Evolutionary conservation across 2,797 vertebrate species (phyloP), one percentile per base, ranked within the genome.

Genomic region (Siniperca scherzeri): DNA sequence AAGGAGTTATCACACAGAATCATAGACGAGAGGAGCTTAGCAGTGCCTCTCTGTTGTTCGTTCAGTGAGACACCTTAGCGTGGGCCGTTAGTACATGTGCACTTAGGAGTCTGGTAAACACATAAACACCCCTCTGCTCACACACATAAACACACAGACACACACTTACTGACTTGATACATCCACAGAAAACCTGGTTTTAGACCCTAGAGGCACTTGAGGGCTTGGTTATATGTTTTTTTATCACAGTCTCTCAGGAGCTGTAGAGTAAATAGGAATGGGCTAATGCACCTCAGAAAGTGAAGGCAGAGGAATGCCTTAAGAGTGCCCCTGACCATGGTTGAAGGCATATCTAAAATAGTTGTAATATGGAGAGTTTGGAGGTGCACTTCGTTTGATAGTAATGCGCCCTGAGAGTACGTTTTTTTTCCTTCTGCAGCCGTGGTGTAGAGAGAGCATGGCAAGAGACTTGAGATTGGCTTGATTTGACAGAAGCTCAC

Each of bases 211-310:
- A 84, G 76, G 74, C 77, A 71, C 48, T 72, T 59, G 40, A 84
- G 46, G 69, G 77, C 44, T 73, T 14, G 74, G 69, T 60, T 74
- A 88, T 79, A 80, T 72, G 40, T 81, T 74, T 76, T 30, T 80
- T 88, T 83, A 71, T 84, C 75, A 64, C 38, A 71, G 71, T 77
- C 82, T 88, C 83, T 83, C 74, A 82, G 82, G 87, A 76, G 77
- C 71, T 71, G 65, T 38, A 48, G 84, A 86, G 82, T 88, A 82
- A 92, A 89, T 80, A 84, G 80, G 59, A 85, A 52, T 27, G 30
- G 56, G 59, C 70, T 82, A 84, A 87, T 77, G 71, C 78, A 79
- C 36, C 40, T 66, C 66, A 69, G 59, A 78, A 77, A 77, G 70
- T 74, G 42, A 53, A 76, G 46, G 38, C 1, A 11, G 13, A 68